Evolutionary conservation across 2,888 invertebrate species (phyloP).

Genomic region (Harpalus rubripes): DNA sequence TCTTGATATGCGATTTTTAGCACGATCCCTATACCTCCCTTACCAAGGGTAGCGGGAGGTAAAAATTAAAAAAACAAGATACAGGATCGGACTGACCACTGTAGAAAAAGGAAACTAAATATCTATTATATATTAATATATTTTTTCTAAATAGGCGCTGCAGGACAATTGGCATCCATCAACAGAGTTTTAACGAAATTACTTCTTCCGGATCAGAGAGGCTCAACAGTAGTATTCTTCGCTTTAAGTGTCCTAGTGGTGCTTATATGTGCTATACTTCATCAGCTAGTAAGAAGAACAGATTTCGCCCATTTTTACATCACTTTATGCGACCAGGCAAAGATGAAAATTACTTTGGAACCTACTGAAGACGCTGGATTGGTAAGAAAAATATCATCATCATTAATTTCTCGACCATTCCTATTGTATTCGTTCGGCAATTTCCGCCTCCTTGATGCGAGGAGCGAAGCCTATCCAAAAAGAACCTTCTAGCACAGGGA

Average conservation of each 20-base stretch:
- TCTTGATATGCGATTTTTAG: too few species aligned
- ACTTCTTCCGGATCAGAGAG: conserved; percentile 86
- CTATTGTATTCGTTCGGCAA: too few species aligned
- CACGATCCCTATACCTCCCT: too few species aligned
- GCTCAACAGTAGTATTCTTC: conserved; percentile 94
- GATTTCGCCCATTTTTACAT: conserved; percentile 92
- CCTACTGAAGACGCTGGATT: conserved; percentile 91
- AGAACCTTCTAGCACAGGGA: too few species aligned
- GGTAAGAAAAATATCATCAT: conserved; percentile 78
- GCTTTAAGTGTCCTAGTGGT: conserved; percentile 88
- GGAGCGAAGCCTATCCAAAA: too few species aligned
- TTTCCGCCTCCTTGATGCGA: too few species aligned
- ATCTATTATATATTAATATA: too few species aligned
- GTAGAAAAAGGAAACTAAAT: too few species aligned
- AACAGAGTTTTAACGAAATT: conserved; percentile 92
- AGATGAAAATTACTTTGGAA: conserved; percentile 88
- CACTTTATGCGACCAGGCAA: conserved; percentile 85
- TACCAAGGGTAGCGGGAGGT: too few species aligned
- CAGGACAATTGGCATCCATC: conserved; percentile 92
- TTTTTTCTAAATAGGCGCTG: conserved; percentile 82
- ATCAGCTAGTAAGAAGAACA: conserved; percentile 87
- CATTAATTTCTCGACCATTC: too few species aligned
- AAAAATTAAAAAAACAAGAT: too few species aligned
- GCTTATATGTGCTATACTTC: conserved; percentile 87
- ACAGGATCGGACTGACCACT: too few species aligned